Evolutionary conservation across 1,140 invertebrate species (phyloP).

Genomic region (Papilio aristodemus): DNA sequence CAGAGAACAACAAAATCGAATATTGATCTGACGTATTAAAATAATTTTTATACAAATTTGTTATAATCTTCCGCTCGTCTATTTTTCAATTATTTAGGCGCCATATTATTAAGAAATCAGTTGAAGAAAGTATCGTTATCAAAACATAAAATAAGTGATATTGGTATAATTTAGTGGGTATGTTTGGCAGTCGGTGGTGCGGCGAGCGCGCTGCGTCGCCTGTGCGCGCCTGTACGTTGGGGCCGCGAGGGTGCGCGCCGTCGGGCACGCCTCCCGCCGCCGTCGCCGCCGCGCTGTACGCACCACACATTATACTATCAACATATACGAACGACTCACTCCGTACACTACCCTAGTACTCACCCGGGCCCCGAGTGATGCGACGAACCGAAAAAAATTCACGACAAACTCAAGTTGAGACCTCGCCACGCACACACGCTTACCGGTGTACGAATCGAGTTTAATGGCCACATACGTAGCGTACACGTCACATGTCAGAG

Average conservation of each 20-base stretch:
- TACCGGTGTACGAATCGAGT: conserved; percentile 30
- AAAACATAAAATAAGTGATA: background rate
- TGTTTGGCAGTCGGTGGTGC: conserved; percentile 3
- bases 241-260: conserved; percentile 63
- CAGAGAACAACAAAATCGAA: too few species aligned
- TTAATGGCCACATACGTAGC: conserved; percentile 33
- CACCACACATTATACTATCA: conserved; percentile 33
- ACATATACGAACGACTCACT: conserved; percentile 16
- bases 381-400: conserved; percentile 33
- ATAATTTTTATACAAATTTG: too few species aligned
- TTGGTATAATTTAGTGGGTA: conserved; percentile 12
- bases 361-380: conserved; percentile 4
- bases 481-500: conserved; percentile 37
- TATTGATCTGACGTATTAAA: too few species aligned
- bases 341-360: conserved; percentile 24
- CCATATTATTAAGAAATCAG: background rate
- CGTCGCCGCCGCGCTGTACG: conserved; percentile 36
- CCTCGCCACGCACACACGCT: conserved; percentile 35
- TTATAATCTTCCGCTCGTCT: too few species aligned
- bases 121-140: background rate
- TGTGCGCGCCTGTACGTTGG: conserved; percentile 62
- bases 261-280: conserved; percentile 59
- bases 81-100: background rate
- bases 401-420: conserved; percentile 36
- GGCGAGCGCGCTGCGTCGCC: conserved; percentile 42